Percentiles rank a stretch among this genome's conserved stretches.
These are phyloP conservation scores for Isaurus tuberculatus DNA, from an alignment of 92 coral and sea anemone genomes.

Conservation along the genomic window DNA sequence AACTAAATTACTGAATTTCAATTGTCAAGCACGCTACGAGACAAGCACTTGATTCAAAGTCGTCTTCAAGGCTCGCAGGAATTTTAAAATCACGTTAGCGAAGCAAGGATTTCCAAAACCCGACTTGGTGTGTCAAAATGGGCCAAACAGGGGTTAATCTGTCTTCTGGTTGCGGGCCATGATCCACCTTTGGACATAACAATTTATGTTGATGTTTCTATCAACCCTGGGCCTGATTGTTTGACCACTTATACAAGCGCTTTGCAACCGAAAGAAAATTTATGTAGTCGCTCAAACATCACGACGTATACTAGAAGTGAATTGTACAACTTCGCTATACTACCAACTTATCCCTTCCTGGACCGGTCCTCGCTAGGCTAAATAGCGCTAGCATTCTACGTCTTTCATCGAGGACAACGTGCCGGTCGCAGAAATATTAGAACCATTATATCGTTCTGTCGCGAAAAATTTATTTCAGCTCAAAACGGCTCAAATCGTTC, in stretches of 20 bases:
- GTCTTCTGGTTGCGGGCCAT: slow-evolving; percentile 9
- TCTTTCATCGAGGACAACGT: slow-evolving; percentile 24
- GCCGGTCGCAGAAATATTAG: slow-evolving; percentile 42
- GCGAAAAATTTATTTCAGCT: not conserved
- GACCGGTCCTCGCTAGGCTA: slow-evolving; percentile 24
- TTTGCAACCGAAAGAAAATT: slow-evolving; percentile 18
- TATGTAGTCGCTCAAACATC: slow-evolving; percentile 35
- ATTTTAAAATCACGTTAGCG: slow-evolving; percentile 17
- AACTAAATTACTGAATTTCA: not conserved
- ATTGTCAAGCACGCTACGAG: slow-evolving; percentile 3
- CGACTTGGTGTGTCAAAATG: slow-evolving; percentile 6
- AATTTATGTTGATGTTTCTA: not conserved
- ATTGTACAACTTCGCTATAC: slow-evolving; percentile 44
- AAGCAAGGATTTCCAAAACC: slow-evolving; percentile 11
- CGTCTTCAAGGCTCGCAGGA: slow-evolving; percentile 16
- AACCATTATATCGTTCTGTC: not conserved
- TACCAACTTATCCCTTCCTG: slow-evolving; percentile 42
- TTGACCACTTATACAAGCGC: not conserved
- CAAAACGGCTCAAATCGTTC: not conserved
- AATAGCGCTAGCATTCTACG: slow-evolving; percentile 37
- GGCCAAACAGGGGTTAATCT: slow-evolving; percentile 8
- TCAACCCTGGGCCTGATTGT: slow-evolving; percentile 13
- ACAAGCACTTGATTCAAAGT: slow-evolving; percentile 19
- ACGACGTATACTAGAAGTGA: slow-evolving; percentile 46
- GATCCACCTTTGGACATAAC: slow-evolving; percentile 8